A percentile compares a stretch with the other conserved stretches of the same genome.
Evolutionary conservation across 2,888 invertebrate genomes (phyloP).

Genomic region (Orchesellides sinensis): DNA sequence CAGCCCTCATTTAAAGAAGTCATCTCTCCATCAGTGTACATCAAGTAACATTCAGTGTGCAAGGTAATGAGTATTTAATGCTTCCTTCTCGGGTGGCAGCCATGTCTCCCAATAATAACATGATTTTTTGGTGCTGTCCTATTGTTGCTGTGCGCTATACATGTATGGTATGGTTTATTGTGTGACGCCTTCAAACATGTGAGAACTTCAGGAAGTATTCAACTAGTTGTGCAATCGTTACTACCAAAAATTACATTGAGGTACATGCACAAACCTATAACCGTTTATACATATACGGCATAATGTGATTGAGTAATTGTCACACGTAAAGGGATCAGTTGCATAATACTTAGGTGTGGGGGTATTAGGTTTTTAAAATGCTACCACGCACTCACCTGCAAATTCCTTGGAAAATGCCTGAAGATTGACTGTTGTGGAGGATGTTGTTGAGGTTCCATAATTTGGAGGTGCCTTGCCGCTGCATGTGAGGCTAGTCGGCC

Average conservation of each 20-base stretch:
- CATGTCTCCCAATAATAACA: neutral
- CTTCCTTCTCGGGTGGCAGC: neutral
- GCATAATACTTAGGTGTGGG: neutral
- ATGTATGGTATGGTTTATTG: neutral
- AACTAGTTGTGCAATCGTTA: constrained; percentile 18
- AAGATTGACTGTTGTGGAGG: constrained; percentile 1
- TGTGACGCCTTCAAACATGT: neutral
- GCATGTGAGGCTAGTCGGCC: constrained; percentile 27
- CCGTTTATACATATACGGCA: constrained; percentile 6
- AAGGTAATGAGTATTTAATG: neutral
- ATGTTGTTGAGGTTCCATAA: constrained; percentile 43
- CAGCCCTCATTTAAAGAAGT: too few relatives aligned
- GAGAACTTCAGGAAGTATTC: constrained; percentile 48
- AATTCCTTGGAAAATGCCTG: constrained; percentile 26
- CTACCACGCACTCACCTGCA: constrained; percentile 14
- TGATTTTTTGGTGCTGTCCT: neutral
- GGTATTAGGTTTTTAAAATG: too few relatives aligned
- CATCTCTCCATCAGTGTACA: neutral
- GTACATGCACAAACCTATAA: too few relatives aligned
- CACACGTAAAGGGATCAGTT: neutral
- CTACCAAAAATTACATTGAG: neutral
- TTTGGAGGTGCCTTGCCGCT: constrained; percentile 42
- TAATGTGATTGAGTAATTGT: neutral
- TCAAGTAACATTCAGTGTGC: neutral
- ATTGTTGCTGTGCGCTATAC: neutral